These are phyloP conservation scores for Hycleus phaleratus DNA, from an alignment of 1,140 invertebrate genomes.

Conservation along the genomic window DNA sequence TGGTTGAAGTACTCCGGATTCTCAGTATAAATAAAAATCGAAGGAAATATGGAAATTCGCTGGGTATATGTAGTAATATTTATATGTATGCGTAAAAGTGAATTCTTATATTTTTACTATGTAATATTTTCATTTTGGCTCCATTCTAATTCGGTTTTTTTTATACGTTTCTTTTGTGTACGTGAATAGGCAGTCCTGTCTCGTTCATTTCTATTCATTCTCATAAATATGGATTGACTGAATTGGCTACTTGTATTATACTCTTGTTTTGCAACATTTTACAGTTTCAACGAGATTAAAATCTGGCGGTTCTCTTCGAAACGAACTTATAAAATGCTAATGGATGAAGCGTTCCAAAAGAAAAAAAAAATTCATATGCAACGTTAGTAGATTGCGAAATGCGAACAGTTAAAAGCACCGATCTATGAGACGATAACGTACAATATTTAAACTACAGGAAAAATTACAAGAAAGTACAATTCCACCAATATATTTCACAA, in stretches of 20 bases:
- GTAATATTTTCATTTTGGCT: conserved; percentile 26
- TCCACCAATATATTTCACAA: too few relatives aligned
- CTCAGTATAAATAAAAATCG: conserved; percentile 31
- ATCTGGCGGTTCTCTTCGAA: conserved; percentile 4
- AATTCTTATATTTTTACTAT: conserved; percentile 16
- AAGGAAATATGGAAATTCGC: conserved; percentile 30
- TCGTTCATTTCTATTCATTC: background rate
- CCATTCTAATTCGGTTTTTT: conserved; percentile 1
- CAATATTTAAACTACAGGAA: too few relatives aligned
- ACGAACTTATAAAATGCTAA: background rate
- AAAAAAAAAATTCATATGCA: too few relatives aligned
- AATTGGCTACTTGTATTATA: conserved; percentile 20
- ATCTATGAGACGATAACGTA: too few relatives aligned
- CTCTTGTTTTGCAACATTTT: conserved; percentile 18
- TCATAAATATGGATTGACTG: conserved; percentile 26
- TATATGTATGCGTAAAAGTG: background rate
- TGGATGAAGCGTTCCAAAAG: too few relatives aligned
- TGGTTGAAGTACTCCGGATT: background rate
- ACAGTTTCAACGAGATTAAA: conserved; percentile 20
- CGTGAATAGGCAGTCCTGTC: too few relatives aligned
- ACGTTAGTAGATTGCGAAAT: too few relatives aligned
- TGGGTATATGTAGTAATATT: conserved; percentile 5
- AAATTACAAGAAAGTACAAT: too few relatives aligned
- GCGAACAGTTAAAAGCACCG: too few relatives aligned
- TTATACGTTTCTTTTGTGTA: background rate